Evolutionary conservation across 2,888 invertebrate species (phyloP).

Genomic region (Merodon equestris): DNA sequence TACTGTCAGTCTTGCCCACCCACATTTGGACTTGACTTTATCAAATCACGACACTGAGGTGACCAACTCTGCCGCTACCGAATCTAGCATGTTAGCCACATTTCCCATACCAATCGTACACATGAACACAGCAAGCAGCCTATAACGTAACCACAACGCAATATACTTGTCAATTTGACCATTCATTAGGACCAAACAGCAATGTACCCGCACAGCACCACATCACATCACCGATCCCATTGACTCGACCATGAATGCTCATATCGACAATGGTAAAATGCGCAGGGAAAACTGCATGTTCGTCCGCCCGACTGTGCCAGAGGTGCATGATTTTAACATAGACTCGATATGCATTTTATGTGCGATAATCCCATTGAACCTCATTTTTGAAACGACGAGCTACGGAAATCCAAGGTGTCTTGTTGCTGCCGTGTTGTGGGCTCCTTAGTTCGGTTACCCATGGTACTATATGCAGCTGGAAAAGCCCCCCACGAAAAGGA

Average conservation of each 20-base stretch:
- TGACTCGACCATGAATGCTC: conserved; percentile 52
- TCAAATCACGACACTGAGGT: conserved; percentile 60
- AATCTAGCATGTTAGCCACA: conserved; percentile 52
- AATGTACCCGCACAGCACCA: conserved; percentile 21
- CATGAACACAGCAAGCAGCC: not conserved
- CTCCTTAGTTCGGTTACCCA: conserved; percentile 18
- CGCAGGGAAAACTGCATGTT: conserved; percentile 23
- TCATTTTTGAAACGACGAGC: conserved; percentile 42
- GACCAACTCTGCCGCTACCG: conserved; percentile 47
- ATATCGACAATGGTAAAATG: conserved; percentile 47
- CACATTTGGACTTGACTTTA: conserved; percentile 65
- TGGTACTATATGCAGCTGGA: conserved; percentile 13
- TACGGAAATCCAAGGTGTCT: conserved; percentile 55
- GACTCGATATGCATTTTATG: conserved; percentile 55
- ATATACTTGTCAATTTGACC: conserved; percentile 60
- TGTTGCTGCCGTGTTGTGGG: conserved; percentile 52
- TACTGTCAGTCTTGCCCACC: conserved; percentile 57
- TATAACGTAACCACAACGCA: conserved; percentile 28
- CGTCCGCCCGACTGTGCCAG: conserved; percentile 38
- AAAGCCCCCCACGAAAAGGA: conserved; percentile 44
- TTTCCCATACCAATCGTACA: conserved; percentile 41
- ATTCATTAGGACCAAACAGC: conserved; percentile 52
- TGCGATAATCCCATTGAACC: conserved; percentile 61
- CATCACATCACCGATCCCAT: conserved; percentile 50
- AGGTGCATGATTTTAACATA: conserved; percentile 57